phyloP scores from a whole-genome alignment of 2,888 invertebrate species.

The Plusia festucae region DNA sequence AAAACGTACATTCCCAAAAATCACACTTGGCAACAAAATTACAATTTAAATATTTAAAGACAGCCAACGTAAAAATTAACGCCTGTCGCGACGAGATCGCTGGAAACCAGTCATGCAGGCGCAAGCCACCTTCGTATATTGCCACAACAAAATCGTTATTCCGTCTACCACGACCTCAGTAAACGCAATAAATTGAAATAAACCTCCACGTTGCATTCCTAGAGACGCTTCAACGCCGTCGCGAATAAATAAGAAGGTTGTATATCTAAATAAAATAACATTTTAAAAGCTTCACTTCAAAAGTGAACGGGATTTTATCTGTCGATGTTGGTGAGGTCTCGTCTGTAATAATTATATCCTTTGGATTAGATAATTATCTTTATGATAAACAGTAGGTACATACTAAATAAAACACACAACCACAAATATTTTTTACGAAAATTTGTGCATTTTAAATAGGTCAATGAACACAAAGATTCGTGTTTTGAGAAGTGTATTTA shows the following conservation, averaged over 20 bases:
- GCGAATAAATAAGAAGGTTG: conserved; percentile 47
- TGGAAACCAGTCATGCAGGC: conserved; percentile 33
- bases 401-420: too few relatives aligned
- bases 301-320: conserved; percentile 6
- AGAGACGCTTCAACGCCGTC: conserved; percentile 33
- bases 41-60: not conserved
- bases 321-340: not conserved
- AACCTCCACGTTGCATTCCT: conserved; percentile 55
- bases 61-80: conserved; percentile 16
- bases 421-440: too few relatives aligned
- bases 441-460: too few relatives aligned
- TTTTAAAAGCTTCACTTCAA: conserved; percentile 9
- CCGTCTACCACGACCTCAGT: conserved; percentile 41
- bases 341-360: too few relatives aligned
- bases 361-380: too few relatives aligned
- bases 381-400: too few relatives aligned
- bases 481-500: too few relatives aligned
- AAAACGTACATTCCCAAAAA: too few relatives aligned
- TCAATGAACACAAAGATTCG: too few relatives aligned
- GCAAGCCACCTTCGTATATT: conserved; percentile 48
- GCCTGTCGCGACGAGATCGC: conserved; percentile 12
- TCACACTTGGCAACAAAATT: too few relatives aligned
- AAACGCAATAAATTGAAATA: conserved; percentile 63
- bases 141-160: conserved; percentile 55
- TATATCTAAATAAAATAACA: conserved; percentile 25